Base-by-base conservation (phyloP, 2,888 invertebrate genomes). In the Caenorhabditis sp. region DNA sequence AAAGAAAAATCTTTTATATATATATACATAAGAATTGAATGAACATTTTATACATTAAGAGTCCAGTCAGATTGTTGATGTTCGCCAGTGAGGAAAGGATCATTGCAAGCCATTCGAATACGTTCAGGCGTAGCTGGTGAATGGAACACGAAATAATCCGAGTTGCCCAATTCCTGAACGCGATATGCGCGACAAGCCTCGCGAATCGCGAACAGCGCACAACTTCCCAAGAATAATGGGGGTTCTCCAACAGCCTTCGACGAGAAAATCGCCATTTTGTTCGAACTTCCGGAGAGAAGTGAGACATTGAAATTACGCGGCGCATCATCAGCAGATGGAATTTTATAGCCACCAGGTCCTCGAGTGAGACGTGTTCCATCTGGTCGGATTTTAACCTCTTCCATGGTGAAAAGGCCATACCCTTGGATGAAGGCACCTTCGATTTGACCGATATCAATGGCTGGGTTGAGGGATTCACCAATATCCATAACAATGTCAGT, bases 181-280 rank as follows among this genome's bases (percentile, higher is more conserved):
- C 96, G 91, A 0, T 94, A 94, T 0, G 93, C 92, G 80, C 91
- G 90, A 63, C 97, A 92, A 0, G 96, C 96, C 59, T 86, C 83
- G 67, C 93, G 93, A 74, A 95, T 94, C 0, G 96, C 96, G 87
- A 94, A 95, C 89, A 93, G 93, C 0, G 92, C 92, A 0, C 95
- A 92, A n/a, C 92, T 91, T 25, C 95, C 94, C 76, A 96, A 90
- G 88, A 96, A 95, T 5, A 97, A 89, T 0, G 97, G 97, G 0
- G 97, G 97, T 88, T 97, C 97, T 0, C 97, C 97, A 49, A 97
- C 93, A 72, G 95, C 97, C 94, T 97, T 97, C 1, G 96, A 97
- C 0, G 96, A 95, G 89, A 93, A 96, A 8, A 97, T 93, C 23
- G 95, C 96, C 85, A 93, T 91, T 0, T 93, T 93, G 90, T 97